phyloP scores from a whole-genome alignment of 1,140 invertebrate genomes.

The Brachionus asplanchnoidis region DNA sequence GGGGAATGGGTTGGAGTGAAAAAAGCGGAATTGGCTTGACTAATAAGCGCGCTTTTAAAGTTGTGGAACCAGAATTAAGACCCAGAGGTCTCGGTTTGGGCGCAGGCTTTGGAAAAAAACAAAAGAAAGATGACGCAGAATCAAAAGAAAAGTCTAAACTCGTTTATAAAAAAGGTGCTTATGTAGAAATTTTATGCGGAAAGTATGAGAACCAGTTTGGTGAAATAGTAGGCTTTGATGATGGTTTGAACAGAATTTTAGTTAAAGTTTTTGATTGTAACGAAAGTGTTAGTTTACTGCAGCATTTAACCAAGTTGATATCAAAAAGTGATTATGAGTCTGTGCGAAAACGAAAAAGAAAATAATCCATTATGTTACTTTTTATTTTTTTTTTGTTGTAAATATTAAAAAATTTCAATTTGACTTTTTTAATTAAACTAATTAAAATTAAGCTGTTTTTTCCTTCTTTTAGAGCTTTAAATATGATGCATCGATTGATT shows the following conservation, averaged over 20 bases:
- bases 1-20: slow-evolving; percentile 88
- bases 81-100: slow-evolving; percentile 87
- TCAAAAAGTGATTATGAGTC: slow-evolving; percentile 27
- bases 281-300: slow-evolving; percentile 12
- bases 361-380: neutral
- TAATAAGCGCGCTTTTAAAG: slow-evolving; percentile 60
- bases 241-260: slow-evolving; percentile 27
- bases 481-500: neutral
- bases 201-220: slow-evolving; percentile 10
- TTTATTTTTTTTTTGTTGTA: neutral
- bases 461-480: neutral
- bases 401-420: neutral
- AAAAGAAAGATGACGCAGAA: slow-evolving; percentile 52
- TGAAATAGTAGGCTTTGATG: slow-evolving; percentile 17
- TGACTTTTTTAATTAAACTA: neutral
- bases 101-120: slow-evolving; percentile 65
- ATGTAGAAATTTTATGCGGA: slow-evolving; percentile 68
- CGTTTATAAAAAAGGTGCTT: slow-evolving; percentile 60
- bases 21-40: slow-evolving; percentile 66
- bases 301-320: slow-evolving; percentile 25
- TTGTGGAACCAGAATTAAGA: slow-evolving; percentile 63
- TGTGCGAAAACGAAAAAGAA: neutral
- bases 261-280: slow-evolving; percentile 1
- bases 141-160: slow-evolving; percentile 57
- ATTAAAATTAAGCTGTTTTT: neutral